phyloP scores from a whole-genome alignment of 2,888 invertebrate species.

The Polylopha cassiicola region DNA sequence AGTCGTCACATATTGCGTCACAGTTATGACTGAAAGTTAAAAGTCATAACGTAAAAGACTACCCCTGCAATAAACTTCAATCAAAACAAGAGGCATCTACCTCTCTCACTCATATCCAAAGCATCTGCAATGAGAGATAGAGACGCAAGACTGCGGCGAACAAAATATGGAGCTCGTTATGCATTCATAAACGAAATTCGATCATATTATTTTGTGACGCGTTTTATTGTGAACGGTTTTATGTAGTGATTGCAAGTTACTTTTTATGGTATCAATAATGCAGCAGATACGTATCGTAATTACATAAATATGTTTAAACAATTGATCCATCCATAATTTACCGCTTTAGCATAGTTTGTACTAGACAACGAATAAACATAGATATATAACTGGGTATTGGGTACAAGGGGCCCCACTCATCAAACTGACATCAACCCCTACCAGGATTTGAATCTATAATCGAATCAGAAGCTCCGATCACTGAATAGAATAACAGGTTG shows the following conservation, averaged over 20 bases:
- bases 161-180: slow-evolving; percentile 29
- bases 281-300: no score
- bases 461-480: no score
- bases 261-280: neutral
- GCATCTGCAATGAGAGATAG: slow-evolving; percentile 1
- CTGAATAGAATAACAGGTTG: no score
- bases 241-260: slow-evolving; percentile 8
- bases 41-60: no score
- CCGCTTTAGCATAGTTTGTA: neutral
- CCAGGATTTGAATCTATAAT: no score
- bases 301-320: no score
- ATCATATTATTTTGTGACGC: slow-evolving; percentile 27
- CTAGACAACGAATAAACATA: neutral
- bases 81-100: slow-evolving; percentile 6
- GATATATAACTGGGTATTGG: no score
- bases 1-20: no score
- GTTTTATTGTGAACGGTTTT: slow-evolving; percentile 22
- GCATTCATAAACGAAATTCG: slow-evolving; percentile 29
- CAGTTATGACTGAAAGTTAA: no score
- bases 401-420: no score
- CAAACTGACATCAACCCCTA: no score
- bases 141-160: slow-evolving; percentile 15
- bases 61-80: slow-evolving; percentile 2
- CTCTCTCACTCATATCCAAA: neutral
- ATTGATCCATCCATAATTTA: no score